Evolutionary conservation across 2,888 invertebrate genomes (phyloP), one percentile per base, ranked within the genome.

Genomic region (Spisula subtruncata): DNA sequence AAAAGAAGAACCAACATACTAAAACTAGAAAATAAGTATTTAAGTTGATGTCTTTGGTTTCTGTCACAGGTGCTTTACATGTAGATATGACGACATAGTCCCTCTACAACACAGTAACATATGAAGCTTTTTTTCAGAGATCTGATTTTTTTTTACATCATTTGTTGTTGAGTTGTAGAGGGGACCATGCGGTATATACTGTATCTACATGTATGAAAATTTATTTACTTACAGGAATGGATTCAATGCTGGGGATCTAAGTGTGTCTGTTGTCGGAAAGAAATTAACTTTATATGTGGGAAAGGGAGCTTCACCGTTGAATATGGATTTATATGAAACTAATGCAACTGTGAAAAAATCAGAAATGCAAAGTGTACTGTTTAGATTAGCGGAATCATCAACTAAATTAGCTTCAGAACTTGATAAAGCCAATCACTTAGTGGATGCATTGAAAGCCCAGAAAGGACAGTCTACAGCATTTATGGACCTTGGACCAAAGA

Each of bases 291-390:
- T 96, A 80, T 93, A 93, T 29, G 89, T 96, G 48, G 96, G 96
- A 18, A 94, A 94, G 89, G 95, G 95, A n/a, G 51, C 88, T 6
- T 90, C 93, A 41, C 87, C 92, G 1, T 81, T 96, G 18, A 93
- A 83, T 60, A 92, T 96, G 79, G 95, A 96, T 85, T 93, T 96
- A 20, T 96, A 92, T 93, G 96, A 96, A 91, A 94, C 95, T 5
- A 96, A 94, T 91, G 95, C 95, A 56, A 94, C 94, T 32, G 96
- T 96, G 51, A 96, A 94, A 85, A 96, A 94, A 90, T 87, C 92
- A 14, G 96, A 96, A 83, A 89, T 96, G 84, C 95, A 96, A 84
- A 93, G 85, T 66, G 87, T 96, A 10, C 85, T 96, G 35, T 96
- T 96, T 85, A 89, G 93, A 80, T 83, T 96, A 35, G 96, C 96